phyloP scores from a whole-genome alignment of 2,113 vertebrate genomes.

The Petroica traversi region DNA sequence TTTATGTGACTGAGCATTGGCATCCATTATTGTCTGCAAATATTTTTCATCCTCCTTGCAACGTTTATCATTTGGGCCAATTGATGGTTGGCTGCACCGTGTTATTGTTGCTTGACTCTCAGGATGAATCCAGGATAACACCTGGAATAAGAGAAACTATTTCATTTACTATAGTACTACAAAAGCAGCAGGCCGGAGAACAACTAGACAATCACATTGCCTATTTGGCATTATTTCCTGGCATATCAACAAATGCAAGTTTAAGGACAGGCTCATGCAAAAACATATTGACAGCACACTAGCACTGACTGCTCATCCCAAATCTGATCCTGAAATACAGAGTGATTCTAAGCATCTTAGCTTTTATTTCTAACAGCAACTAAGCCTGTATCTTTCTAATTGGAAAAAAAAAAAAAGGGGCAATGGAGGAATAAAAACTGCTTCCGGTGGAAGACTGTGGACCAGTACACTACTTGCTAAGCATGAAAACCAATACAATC shows the following conservation, averaged over 20 bases:
- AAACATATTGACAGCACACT: not conserved
- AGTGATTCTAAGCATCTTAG: not conserved
- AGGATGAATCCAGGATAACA: constrained; percentile 96
- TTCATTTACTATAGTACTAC: not conserved
- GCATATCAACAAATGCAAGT: not conserved
- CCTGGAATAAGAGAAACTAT: constrained; percentile 69
- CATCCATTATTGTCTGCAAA: constrained; percentile 94
- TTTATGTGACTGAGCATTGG: constrained; percentile 97
- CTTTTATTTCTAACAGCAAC: not conserved
- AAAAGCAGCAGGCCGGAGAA: not conserved
- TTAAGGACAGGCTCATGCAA: not conserved
- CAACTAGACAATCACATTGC: not conserved
- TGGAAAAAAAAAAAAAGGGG: not conserved
- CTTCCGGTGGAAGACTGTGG: not conserved
- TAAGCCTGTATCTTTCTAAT: not conserved
- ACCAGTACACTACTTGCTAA: not conserved
- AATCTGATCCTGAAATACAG: not conserved
- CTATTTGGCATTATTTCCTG: not conserved
- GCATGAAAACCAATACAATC: not conserved
- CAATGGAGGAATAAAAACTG: not conserved
- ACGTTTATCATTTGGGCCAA: constrained; percentile 89
- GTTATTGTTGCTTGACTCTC: constrained; percentile 94
- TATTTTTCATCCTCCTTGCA: constrained; percentile 97
- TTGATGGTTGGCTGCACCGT: constrained; percentile 90
- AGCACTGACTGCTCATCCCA: not conserved